A percentile compares a stretch with the other conserved stretches of the same genome.
phyloP scores from a whole-genome alignment of 2,113 vertebrate genomes.

The Sus scrofa region DNA sequence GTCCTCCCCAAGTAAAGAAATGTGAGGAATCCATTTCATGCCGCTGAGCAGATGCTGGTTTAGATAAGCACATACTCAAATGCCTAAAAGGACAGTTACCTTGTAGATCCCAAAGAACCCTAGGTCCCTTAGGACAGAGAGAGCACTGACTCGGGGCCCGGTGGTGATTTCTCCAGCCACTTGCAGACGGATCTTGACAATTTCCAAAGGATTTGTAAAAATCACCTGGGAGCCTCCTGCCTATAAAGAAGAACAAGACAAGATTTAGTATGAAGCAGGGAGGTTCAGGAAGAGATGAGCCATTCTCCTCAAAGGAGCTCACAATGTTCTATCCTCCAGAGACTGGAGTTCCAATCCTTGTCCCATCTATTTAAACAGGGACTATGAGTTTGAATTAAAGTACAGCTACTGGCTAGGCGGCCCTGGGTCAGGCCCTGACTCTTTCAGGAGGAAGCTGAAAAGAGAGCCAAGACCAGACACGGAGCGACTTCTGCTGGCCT shows the following conservation, averaged over 20 bases:
- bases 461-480: neutral
- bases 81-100: conserved; percentile 85
- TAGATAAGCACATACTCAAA: neutral
- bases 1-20: neutral
- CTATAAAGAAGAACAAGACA: conserved; percentile 84
- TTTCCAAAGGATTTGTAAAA: conserved; percentile 98
- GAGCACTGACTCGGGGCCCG: conserved; percentile 95
- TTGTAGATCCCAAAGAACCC: conserved; percentile 99
- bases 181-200: conserved; percentile 94
- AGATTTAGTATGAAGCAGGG: neutral
- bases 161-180: conserved; percentile 98
- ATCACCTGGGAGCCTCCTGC: conserved; percentile 98
- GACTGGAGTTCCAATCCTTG: neutral
- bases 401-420: neutral
- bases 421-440: neutral
- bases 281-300: neutral
- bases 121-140: conserved; percentile 94
- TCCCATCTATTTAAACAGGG: neutral
- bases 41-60: neutral
- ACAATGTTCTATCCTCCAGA: neutral
- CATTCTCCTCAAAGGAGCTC: neutral
- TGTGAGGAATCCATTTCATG: neutral
- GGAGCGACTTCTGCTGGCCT: neutral
- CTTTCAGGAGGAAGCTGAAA: neutral
- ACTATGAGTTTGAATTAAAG: neutral